A percentile compares a stretch with the other conserved stretches of the same genome.
phyloP scores from a whole-genome alignment of 2,113 vertebrate species.

The Brachirus orientalis region DNA sequence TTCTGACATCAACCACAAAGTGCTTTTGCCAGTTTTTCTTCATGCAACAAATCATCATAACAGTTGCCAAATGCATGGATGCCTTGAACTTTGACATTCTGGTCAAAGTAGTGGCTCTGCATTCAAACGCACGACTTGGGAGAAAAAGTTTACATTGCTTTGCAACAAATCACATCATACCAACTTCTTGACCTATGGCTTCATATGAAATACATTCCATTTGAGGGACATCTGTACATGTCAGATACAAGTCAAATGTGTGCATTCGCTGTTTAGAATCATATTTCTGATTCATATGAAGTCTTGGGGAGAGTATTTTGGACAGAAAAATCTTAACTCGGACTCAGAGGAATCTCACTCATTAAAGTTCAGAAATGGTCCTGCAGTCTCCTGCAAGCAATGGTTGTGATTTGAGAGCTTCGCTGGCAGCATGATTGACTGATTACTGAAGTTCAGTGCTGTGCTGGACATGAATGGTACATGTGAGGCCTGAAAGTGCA shows the following conservation, averaged over 20 bases:
- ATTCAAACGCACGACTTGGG: conserved; percentile 86
- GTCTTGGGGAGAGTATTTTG: conserved; percentile 14
- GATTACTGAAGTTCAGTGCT: conserved; percentile 44
- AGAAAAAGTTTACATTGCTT: conserved; percentile 75
- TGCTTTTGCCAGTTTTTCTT: conserved; percentile 78
- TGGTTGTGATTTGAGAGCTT: conserved; percentile 45
- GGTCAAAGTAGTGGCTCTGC: conserved; percentile 58
- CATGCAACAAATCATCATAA: conserved; percentile 69
- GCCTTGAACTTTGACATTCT: conserved; percentile 87
- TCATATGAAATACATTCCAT: conserved; percentile 75
- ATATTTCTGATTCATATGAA: conserved; percentile 43
- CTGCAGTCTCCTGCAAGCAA: conserved; percentile 13
- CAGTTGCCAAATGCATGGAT: conserved; percentile 94
- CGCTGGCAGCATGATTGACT: conserved; percentile 48
- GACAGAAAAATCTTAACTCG: conserved; percentile 28
- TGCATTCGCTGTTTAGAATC: conserved; percentile 57
- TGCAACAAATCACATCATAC: conserved; percentile 75
- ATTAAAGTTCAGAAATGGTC: conserved; percentile 35
- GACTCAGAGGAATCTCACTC: conserved; percentile 63
- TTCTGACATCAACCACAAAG: conserved; percentile 80
- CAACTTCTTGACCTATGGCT: conserved; percentile 58
- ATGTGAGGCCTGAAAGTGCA: conserved; percentile 69
- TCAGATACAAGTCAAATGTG: conserved; percentile 60
- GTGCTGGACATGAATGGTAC: conserved; percentile 55
- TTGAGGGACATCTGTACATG: conserved; percentile 82